Evolutionary conservation across 2,888 invertebrate species (phyloP).

Genomic region (Ganaspis brasiliensis): DNA sequence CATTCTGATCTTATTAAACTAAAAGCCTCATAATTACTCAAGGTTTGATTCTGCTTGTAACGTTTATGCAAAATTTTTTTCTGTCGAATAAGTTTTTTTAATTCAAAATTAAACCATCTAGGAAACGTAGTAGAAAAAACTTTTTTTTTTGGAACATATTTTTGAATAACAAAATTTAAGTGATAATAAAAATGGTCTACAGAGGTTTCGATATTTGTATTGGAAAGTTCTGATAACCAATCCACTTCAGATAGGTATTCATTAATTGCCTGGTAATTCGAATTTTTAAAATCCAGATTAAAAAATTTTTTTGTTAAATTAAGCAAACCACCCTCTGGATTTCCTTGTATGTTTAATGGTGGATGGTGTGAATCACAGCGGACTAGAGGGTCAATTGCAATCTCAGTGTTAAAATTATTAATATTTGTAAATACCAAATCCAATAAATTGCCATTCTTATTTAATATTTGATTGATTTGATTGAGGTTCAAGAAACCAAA

Average conservation of each 20-base stretch:
- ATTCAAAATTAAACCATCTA: no score
- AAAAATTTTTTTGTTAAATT: no score
- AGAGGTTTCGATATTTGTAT: not conserved
- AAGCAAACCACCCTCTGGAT: not conserved
- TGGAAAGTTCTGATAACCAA: not conserved
- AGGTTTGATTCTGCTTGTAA: no score
- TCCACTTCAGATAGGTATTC: not conserved
- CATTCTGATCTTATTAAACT: no score
- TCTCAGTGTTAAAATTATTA: not conserved
- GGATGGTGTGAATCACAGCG: constrained; percentile 21
- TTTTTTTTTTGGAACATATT: no score
- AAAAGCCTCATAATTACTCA: no score
- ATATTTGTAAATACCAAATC: constrained; percentile 6
- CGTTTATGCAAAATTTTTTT: no score
- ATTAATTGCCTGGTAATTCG: constrained; percentile 13
- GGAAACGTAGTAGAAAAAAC: no score
- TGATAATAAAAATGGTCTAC: no score
- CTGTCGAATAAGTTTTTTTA: no score
- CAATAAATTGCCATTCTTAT: not conserved
- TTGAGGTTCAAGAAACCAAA: not conserved
- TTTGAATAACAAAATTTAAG: no score
- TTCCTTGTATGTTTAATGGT: not conserved
- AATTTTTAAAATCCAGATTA: not conserved
- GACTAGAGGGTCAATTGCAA: constrained; percentile 1
- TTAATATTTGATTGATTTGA: not conserved